A percentile compares a stretch with the other conserved stretches of the same genome.
phyloP scores from a whole-genome alignment of 2,888 invertebrate species.

The Phengaris alcon region DNA sequence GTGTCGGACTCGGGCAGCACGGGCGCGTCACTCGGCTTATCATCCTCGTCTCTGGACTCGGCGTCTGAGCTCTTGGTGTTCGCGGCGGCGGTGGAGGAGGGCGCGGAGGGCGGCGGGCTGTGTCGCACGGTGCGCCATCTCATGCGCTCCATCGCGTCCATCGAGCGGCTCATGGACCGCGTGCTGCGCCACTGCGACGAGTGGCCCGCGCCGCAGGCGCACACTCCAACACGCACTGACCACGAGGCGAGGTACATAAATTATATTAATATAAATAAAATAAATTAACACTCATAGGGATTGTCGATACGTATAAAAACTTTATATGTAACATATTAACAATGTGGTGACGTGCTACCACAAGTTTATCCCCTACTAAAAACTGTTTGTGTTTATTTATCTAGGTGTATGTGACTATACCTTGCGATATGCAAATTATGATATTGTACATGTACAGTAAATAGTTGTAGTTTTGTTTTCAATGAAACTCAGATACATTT shows the following conservation, averaged over 20 bases:
- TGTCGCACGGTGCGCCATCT: constrained; percentile 62
- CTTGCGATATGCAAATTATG: too few relatives aligned
- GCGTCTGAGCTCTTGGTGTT: constrained; percentile 56
- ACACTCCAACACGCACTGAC: constrained; percentile 41
- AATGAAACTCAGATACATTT: too few relatives aligned
- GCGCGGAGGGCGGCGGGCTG: constrained; percentile 40
- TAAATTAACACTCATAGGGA: too few relatives aligned
- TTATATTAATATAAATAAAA: background rate
- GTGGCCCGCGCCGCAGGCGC: constrained; percentile 50
- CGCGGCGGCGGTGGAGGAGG: constrained; percentile 48
- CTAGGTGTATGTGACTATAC: too few relatives aligned
- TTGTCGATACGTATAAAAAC: too few relatives aligned
- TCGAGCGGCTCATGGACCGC: constrained; percentile 68
- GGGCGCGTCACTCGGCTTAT: constrained; percentile 51
- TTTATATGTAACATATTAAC: too few relatives aligned
- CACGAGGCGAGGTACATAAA: constrained; percentile 50
- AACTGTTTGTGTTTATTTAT: too few relatives aligned
- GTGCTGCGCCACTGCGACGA: constrained; percentile 64
- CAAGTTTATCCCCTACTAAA: too few relatives aligned
- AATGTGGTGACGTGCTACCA: too few relatives aligned
- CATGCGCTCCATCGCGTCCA: constrained; percentile 68
- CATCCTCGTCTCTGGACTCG: constrained; percentile 56
- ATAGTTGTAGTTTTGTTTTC: too few relatives aligned
- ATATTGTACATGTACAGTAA: too few relatives aligned
- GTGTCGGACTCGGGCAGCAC: constrained; percentile 59